Evolutionary conservation across 2,113 vertebrate genomes (phyloP).

Genomic region (Turdus rufiventris): DNA sequence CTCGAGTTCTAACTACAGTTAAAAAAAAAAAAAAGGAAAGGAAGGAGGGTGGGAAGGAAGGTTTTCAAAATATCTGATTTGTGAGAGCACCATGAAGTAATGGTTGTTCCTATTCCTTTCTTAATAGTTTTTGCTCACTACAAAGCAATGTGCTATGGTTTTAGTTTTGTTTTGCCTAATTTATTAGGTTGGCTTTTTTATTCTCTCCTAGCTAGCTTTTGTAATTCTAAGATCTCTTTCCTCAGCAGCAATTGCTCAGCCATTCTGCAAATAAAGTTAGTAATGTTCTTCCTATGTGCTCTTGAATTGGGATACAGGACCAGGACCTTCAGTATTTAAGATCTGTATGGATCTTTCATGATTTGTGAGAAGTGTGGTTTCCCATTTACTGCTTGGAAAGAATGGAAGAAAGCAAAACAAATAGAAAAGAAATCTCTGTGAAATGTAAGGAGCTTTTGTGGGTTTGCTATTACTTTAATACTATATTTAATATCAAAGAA

Average conservation of each 20-base stretch:
- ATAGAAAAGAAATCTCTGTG: neutral
- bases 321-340: neutral
- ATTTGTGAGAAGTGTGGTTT: constrained; percentile 34
- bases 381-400: neutral
- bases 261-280: neutral
- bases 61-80: neutral
- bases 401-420: constrained; percentile 4
- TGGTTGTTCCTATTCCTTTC: neutral
- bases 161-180: neutral
- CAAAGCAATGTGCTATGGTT: neutral
- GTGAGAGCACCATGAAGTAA: neutral
- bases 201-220: neutral
- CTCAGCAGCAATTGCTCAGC: neutral
- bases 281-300: neutral
- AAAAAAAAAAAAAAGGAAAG: too few relatives aligned
- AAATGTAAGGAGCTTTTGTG: constrained; percentile 4
- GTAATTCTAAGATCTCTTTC: neutral
- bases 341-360: neutral
- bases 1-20: neutral
- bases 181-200: neutral
- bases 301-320: neutral
- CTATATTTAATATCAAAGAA: constrained; percentile 52
- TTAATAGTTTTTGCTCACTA: neutral
- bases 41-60: neutral
- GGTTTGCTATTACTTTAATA: constrained; percentile 29